Conservation (phyloP, 1,140 invertebrate genomes). For the Drosophila kikkawai region DNA sequence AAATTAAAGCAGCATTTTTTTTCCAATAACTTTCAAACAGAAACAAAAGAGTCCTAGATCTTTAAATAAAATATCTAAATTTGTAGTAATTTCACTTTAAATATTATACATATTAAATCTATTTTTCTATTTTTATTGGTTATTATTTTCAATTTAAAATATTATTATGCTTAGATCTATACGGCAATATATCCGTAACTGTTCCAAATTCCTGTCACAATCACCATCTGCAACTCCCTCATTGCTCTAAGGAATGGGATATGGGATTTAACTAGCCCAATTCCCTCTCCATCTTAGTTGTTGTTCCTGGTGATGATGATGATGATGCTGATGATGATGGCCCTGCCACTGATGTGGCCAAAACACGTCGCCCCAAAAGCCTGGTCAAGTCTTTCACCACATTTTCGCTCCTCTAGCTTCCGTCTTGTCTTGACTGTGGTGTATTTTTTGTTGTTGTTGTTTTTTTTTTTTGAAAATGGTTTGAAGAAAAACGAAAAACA, state of each 20-base stretch:
- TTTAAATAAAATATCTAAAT: too few species aligned
- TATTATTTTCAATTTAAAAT: too few species aligned
- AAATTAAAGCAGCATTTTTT: background rate
- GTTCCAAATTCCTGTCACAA: conserved; percentile 36
- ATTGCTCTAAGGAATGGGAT: conserved; percentile 24
- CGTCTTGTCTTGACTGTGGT: conserved; percentile 21
- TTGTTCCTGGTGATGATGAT: conserved; percentile 21
- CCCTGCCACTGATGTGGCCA: conserved; percentile 53
- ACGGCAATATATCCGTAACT: background rate
- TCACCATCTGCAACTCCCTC: conserved; percentile 30
- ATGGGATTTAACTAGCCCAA: conserved; percentile 24
- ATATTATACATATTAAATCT: background rate
- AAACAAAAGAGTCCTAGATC: too few species aligned
- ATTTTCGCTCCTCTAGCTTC: conserved; percentile 41
- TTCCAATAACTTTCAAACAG: too few species aligned
- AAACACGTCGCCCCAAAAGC: conserved; percentile 55
- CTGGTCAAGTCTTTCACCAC: conserved; percentile 63
- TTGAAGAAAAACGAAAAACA: conserved; percentile 14
- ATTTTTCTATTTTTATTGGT: background rate
- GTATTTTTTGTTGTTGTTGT: background rate
- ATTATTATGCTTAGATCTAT: background rate
- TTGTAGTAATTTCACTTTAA: background rate
- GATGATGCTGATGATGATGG: conserved; percentile 39
- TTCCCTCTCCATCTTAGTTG: background rate
- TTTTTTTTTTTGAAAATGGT: conserved; percentile 34